Percentiles rank a stretch among this genome's conserved stretches.
These are phyloP conservation scores for Cheilosia variabilis DNA, from an alignment of 2,888 invertebrate genomes.

Conservation along the genomic window DNA sequence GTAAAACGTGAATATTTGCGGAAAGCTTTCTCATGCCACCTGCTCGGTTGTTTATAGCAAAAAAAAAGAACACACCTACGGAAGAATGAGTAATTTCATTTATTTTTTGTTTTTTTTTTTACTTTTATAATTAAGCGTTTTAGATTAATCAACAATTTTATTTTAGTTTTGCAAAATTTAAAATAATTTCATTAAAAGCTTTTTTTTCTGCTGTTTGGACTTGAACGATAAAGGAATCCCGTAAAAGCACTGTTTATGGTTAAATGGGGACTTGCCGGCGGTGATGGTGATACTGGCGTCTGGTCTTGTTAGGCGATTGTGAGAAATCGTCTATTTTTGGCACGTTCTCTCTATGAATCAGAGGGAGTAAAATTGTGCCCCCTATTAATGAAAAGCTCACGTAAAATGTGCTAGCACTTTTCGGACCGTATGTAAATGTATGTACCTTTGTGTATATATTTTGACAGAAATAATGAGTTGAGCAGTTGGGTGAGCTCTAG, in stretches of 20 bases:
- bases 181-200: slow-evolving; percentile 27
- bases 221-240: background rate
- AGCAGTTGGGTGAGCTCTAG: slow-evolving; percentile 35
- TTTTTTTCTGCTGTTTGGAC: background rate
- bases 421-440: slow-evolving; percentile 23
- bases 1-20: slow-evolving; percentile 32
- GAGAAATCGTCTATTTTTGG: slow-evolving; percentile 73
- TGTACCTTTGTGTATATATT: slow-evolving; percentile 36
- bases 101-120: slow-evolving; percentile 32
- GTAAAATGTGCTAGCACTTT: slow-evolving; percentile 57
- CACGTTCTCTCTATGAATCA: slow-evolving; percentile 67
- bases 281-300: slow-evolving; percentile 48
- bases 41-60: slow-evolving; percentile 66
- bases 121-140: slow-evolving; percentile 62
- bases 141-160: slow-evolving; percentile 44
- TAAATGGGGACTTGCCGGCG: slow-evolving; percentile 35
- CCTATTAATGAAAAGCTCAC: slow-evolving; percentile 71
- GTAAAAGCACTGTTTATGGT: slow-evolving; percentile 37
- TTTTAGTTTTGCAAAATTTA: slow-evolving; percentile 22
- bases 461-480: slow-evolving; percentile 43
- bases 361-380: slow-evolving; percentile 58
- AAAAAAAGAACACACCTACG: slow-evolving; percentile 4
- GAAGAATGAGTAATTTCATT: slow-evolving; percentile 64
- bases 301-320: slow-evolving; percentile 63
- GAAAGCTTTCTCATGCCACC: slow-evolving; percentile 65